Evolutionary conservation across 2,113 vertebrate genomes (phyloP).

Genomic region (Siniperca chuatsi): DNA sequence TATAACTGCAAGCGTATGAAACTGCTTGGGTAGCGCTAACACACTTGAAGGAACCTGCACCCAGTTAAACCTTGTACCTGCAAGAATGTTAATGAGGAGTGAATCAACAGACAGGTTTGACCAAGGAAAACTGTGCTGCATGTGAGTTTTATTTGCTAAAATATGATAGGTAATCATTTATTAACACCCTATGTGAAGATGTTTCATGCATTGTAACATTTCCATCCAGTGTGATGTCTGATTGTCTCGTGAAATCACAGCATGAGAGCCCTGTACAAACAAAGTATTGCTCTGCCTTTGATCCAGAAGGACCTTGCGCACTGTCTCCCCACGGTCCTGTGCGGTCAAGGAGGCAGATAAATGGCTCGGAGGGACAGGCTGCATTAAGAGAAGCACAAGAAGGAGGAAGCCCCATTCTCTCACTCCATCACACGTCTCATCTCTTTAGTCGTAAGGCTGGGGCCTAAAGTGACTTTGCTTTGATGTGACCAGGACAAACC

Average conservation of each 20-base stretch:
- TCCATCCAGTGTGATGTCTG: conserved; percentile 6
- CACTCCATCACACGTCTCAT: conserved; percentile 78
- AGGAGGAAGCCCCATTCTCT: conserved; percentile 76
- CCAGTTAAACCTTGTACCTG: conserved; percentile 20
- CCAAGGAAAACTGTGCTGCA: conserved; percentile 2
- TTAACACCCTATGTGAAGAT: conserved; percentile 9
- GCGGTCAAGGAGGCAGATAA: conserved; percentile 77
- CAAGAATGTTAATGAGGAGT: conserved; percentile 24
- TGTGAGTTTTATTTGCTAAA: conserved; percentile 28
- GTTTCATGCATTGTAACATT: conserved; percentile 2
- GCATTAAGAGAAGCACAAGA: conserved; percentile 70
- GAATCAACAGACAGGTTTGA: conserved; percentile 5
- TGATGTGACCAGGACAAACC: conserved; percentile 79
- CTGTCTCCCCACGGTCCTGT: conserved; percentile 58
- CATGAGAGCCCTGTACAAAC: conserved; percentile 34
- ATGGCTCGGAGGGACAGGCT: conserved; percentile 74
- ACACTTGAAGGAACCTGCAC: conserved; percentile 15
- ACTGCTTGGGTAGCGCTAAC: conserved; percentile 6
- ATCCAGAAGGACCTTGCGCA: conserved; percentile 70
- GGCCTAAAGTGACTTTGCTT: conserved; percentile 79
- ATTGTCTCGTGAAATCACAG: conserved; percentile 26
- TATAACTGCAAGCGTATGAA: conserved; percentile 25
- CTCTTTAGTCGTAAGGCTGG: conserved; percentile 71
- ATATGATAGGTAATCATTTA: conserved; percentile 12
- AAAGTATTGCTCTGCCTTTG: conserved; percentile 56